Evolutionary conservation across 2,888 invertebrate species (phyloP).

Genomic region (Alviniconcha strummeri): DNA sequence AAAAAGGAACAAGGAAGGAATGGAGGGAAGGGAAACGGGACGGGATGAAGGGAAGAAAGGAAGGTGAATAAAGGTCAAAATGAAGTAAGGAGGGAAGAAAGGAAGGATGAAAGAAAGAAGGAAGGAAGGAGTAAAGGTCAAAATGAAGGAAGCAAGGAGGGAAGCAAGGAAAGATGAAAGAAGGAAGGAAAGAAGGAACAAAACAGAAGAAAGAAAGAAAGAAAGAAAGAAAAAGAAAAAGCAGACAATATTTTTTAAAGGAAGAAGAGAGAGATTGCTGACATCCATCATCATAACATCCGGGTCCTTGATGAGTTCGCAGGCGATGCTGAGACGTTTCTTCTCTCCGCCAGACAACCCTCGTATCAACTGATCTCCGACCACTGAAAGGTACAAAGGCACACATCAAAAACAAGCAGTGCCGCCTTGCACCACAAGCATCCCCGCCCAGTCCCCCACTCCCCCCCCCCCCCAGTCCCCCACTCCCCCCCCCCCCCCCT

Average conservation of each 20-base stretch:
- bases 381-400: conserved; percentile 74
- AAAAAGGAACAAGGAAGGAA: no score
- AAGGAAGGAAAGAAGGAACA: no score
- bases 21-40: no score
- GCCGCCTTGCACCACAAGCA: neutral
- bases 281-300: conserved; percentile 85
- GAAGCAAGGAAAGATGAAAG: neutral
- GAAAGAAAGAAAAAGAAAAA: no score
- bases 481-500: no score
- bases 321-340: conserved; percentile 88
- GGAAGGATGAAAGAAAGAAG: neutral
- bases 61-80: no score
- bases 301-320: conserved; percentile 87
- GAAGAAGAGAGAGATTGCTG: conserved; percentile 37
- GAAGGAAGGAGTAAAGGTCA: neutral
- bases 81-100: no score
- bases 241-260: no score
- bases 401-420: neutral
- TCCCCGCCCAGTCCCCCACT: no score
- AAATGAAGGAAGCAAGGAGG: neutral
- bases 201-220: no score
- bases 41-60: no score
- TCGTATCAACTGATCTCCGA: conserved; percentile 85
- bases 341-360: conserved; percentile 89
- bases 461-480: no score